Conservation (phyloP, 2,113 vertebrate genomes). For the Eulemur rufifrons region DNA sequence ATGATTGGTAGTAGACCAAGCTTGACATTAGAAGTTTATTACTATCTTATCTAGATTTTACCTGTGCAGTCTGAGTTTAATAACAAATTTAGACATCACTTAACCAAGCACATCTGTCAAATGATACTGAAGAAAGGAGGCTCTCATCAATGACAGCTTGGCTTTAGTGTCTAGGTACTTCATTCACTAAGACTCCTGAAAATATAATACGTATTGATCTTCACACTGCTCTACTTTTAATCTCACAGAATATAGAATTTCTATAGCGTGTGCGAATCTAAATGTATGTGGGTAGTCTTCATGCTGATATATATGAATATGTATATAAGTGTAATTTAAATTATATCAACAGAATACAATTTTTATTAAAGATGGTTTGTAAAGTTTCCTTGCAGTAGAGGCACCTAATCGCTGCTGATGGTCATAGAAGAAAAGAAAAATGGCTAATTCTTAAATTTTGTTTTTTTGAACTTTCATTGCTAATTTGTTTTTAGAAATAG, state of each 20-base stretch:
- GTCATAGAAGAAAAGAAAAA: neutral
- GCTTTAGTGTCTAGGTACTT: slow-evolving; percentile 30
- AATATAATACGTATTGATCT: slow-evolving; percentile 24
- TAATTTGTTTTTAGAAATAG: neutral
- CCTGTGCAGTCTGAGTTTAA: slow-evolving; percentile 24
- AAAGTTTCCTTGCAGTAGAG: neutral
- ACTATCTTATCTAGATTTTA: slow-evolving; percentile 29
- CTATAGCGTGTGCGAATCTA: neutral
- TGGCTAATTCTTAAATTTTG: neutral
- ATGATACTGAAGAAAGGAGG: neutral
- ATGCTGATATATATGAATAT: neutral
- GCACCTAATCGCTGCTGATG: neutral
- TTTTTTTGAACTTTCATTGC: neutral
- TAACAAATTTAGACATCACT: slow-evolving; percentile 35
- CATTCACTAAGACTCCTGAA: slow-evolving; percentile 21
- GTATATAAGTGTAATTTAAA: neutral
- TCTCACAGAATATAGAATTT: neutral
- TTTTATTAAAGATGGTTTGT: neutral
- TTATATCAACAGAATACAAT: neutral
- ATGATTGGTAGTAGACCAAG: neutral
- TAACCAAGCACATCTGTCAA: slow-evolving; percentile 52
- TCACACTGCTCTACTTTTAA: neutral
- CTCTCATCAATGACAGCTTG: slow-evolving; percentile 37
- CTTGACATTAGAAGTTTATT: slow-evolving; percentile 1
- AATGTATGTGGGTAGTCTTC: neutral